A percentile compares a stretch with the other conserved stretches of the same genome.
These are phyloP conservation scores for Drosophila nr. perissopoda DNA, from an alignment of 2,888 invertebrate species.

Conservation along the genomic window DNA sequence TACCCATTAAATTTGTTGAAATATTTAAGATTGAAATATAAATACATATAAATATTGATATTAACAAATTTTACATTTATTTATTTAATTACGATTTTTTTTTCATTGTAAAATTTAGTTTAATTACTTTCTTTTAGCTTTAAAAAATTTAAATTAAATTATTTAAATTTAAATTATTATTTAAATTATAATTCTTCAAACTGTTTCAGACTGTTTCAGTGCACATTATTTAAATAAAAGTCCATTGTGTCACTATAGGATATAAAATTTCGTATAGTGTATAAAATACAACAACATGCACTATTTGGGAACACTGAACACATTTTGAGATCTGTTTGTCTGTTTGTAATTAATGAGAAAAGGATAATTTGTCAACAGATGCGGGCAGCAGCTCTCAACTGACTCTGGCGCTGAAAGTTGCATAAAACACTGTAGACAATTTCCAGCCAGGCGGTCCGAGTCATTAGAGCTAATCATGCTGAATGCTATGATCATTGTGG, in stretches of 20 bases:
- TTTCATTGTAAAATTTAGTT: neutral
- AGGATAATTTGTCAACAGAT: slow-evolving; percentile 49
- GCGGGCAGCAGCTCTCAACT: slow-evolving; percentile 46
- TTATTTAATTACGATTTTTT: neutral
- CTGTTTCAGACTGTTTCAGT: neutral
- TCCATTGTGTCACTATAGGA: neutral
- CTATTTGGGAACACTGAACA: slow-evolving; percentile 8
- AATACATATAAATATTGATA: no score
- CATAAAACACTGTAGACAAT: slow-evolving; percentile 48
- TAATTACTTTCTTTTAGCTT: neutral
- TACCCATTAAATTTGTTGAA: neutral
- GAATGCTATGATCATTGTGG: slow-evolving; percentile 73
- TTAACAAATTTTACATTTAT: no score
- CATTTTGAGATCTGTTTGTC: slow-evolving; percentile 48
- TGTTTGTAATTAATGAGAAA: slow-evolving; percentile 44
- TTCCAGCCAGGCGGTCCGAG: slow-evolving; percentile 15
- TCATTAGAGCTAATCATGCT: slow-evolving; percentile 67
- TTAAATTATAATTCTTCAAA: neutral
- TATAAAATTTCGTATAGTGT: slow-evolving; percentile 1
- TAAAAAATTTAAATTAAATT: neutral
- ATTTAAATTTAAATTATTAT: no score
- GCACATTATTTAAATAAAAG: neutral
- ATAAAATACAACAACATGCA: slow-evolving; percentile 1
- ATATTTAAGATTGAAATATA: neutral
- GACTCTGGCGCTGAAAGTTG: slow-evolving; percentile 29